phyloP scores from a whole-genome alignment of 2,113 vertebrate genomes.

The Phoenicopterus ruber region DNA sequence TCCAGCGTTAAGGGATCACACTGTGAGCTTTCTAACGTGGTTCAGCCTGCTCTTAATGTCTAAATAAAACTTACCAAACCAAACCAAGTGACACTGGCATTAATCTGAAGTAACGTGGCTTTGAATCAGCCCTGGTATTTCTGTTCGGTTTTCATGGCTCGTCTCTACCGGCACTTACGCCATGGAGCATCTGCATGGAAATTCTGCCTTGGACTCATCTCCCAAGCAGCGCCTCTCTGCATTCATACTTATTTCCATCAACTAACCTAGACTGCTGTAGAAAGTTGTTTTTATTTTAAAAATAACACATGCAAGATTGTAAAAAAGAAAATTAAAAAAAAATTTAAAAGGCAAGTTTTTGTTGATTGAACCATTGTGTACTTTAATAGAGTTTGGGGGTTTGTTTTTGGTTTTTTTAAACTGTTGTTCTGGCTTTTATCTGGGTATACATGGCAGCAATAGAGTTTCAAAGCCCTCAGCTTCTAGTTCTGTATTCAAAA shows the following conservation, averaged over 20 bases:
- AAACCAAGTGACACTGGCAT: background rate
- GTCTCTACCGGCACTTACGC: background rate
- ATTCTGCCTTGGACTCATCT: background rate
- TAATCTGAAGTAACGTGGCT: background rate
- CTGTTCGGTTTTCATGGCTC: background rate
- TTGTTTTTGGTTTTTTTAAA: background rate
- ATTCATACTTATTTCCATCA: background rate
- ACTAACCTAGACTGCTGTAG: background rate
- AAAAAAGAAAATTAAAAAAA: background rate
- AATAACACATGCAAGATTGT: background rate
- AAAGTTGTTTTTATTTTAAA: background rate
- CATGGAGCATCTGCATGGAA: accelerated
- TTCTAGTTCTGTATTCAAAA: background rate
- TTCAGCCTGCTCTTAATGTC: background rate
- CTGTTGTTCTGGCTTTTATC: background rate
- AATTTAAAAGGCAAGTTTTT: background rate
- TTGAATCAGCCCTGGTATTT: constrained; percentile 9
- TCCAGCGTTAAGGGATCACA: background rate
- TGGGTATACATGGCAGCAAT: background rate
- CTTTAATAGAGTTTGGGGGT: background rate
- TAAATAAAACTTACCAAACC: background rate
- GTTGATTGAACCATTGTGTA: background rate
- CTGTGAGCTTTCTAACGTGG: background rate
- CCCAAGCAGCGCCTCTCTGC: background rate
- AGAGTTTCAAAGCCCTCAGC: background rate